Evolutionary conservation across 2,888 invertebrate species (phyloP).

Genomic region (Sphaerophoria taeniata): DNA sequence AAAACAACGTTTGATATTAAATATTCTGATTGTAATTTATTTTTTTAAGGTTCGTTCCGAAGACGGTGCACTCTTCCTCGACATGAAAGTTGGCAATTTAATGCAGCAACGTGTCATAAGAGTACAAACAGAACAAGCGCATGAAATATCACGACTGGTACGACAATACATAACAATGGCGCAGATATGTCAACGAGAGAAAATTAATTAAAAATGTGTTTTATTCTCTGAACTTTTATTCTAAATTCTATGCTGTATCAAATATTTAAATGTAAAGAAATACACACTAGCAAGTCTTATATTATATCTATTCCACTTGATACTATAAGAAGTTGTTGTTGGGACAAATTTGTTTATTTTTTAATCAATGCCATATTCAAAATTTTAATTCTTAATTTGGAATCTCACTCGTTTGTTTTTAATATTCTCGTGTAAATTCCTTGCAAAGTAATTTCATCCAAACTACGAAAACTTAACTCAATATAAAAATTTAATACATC

Average conservation of each 20-base stretch:
- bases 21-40: neutral
- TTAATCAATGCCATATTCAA: constrained; percentile 71
- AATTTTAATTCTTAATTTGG: constrained; percentile 41
- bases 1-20: neutral
- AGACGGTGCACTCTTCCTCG: constrained; percentile 95
- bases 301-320: too few species aligned
- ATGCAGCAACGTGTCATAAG: constrained; percentile 97
- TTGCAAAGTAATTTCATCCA: neutral
- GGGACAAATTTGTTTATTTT: too few species aligned
- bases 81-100: constrained; percentile 98
- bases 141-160: constrained; percentile 97
- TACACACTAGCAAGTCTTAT: too few species aligned
- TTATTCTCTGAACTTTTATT: constrained; percentile 41
- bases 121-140: constrained; percentile 98
- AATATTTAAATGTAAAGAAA: too few species aligned
- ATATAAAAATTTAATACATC: constrained; percentile 8
- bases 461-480: neutral
- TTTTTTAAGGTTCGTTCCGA: constrained; percentile 89
- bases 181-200: constrained; percentile 84
- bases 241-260: too few species aligned
- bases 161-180: constrained; percentile 98
- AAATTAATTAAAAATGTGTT: constrained; percentile 68
- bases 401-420: constrained; percentile 41
- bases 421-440: constrained; percentile 1
- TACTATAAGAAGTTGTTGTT: too few species aligned